Conservation (phyloP, 2,797 vertebrate species). For the Sciurus carolinensis region DNA sequence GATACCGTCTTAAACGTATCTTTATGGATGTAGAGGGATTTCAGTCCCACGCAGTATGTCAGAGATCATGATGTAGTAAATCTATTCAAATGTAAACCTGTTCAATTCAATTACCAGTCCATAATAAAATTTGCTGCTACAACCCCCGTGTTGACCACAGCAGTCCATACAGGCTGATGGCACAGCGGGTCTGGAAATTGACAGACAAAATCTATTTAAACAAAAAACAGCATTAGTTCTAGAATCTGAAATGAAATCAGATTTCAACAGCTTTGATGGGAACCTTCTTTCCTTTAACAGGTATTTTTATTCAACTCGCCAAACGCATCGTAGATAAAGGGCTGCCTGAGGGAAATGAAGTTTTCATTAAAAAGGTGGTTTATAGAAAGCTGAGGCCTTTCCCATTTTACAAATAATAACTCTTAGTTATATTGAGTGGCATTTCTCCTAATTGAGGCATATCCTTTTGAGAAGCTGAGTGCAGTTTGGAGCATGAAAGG, state of each 20-base stretch:
- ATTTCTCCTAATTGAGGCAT: not conserved
- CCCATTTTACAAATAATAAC: conserved; percentile 13
- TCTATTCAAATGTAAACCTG: conserved; percentile 93
- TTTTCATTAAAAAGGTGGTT: conserved; percentile 69
- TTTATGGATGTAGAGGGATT: conserved; percentile 87
- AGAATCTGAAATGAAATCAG: conserved; percentile 89
- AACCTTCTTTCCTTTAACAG: conserved; percentile 81
- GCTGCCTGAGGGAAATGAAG: conserved; percentile 42
- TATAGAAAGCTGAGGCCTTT: conserved; percentile 40
- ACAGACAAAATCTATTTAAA: conserved; percentile 92
- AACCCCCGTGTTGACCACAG: conserved; percentile 90
- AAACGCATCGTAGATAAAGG: conserved; percentile 73
- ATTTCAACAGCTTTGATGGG: conserved; percentile 87
- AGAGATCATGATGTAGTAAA: conserved; percentile 90
- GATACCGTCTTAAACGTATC: conserved; percentile 82
- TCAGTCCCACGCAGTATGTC: conserved; percentile 87
- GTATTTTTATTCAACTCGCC: conserved; percentile 81
- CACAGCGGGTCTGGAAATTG: conserved; percentile 90
- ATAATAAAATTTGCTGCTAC: conserved; percentile 91
- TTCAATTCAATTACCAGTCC: conserved; percentile 92
- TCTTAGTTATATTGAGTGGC: not conserved
- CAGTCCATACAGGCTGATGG: conserved; percentile 88
- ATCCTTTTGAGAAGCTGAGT: not conserved
- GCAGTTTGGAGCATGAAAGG: rapidly evolving
- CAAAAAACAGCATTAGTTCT: conserved; percentile 87